phyloP scores from a whole-genome alignment of 2,113 vertebrate genomes.

The Lepisosteus osseus region DNA sequence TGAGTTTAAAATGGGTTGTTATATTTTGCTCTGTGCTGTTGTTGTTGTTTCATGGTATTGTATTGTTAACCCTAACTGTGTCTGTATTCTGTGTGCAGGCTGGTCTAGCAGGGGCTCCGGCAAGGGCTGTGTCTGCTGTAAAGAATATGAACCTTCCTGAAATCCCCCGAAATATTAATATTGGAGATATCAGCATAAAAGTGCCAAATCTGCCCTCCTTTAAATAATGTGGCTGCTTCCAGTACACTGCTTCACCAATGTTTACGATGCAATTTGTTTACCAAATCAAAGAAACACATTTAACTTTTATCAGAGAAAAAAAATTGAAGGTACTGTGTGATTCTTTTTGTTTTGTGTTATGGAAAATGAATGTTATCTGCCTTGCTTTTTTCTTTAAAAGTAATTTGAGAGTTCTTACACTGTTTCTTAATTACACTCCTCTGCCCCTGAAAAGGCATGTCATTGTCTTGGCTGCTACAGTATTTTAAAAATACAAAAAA shows the following conservation, averaged over 20 bases:
- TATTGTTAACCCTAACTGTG: constrained; percentile 34
- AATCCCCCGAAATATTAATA: constrained; percentile 99
- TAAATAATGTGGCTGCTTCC: constrained; percentile 82
- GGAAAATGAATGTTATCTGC: constrained; percentile 64
- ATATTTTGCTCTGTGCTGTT: not conserved
- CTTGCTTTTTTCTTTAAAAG: constrained; percentile 67
- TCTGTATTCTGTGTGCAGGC: constrained; percentile 79
- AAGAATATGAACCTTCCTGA: constrained; percentile 99
- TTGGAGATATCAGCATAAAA: constrained; percentile 99
- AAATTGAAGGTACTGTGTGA: constrained; percentile 78
- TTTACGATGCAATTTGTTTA: constrained; percentile 82
- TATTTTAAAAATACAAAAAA: constrained; percentile 61
- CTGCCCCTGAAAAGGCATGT: constrained; percentile 61
- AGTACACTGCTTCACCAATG: constrained; percentile 59
- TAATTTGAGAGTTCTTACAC: constrained; percentile 58
- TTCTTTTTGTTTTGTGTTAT: constrained; percentile 28
- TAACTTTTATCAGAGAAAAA: constrained; percentile 64
- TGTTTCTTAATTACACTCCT: constrained; percentile 83
- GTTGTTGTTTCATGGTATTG: constrained; percentile 10
- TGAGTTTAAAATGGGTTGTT: constrained; percentile 26
- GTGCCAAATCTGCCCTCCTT: constrained; percentile 99
- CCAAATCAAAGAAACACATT: constrained; percentile 69
- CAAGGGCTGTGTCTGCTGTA: constrained; percentile 96
- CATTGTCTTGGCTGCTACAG: constrained; percentile 69
- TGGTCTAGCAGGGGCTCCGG: constrained; percentile 96